phyloP scores from a whole-genome alignment of 2,888 invertebrate species.

The Scelioninae gen. 1 region DNA sequence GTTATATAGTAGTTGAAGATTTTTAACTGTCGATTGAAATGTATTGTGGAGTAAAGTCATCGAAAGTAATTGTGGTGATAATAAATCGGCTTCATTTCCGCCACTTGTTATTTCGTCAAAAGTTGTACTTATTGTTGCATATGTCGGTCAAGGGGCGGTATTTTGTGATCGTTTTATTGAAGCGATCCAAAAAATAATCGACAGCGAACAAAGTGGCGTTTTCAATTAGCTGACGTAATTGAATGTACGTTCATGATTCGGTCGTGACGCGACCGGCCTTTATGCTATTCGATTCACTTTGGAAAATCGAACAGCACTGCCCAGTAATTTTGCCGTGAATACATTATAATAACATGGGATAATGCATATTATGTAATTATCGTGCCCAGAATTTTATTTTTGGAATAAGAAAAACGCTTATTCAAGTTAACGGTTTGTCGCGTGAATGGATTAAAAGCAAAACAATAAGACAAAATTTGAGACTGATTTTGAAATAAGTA shows the following conservation, averaged over 20 bases:
- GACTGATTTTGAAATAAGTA: too few species aligned
- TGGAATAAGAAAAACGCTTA: neutral
- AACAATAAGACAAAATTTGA: too few species aligned
- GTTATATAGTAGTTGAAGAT: conserved; percentile 8
- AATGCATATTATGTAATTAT: conserved; percentile 45
- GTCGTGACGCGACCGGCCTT: conserved; percentile 54
- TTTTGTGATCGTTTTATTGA: conserved; percentile 18
- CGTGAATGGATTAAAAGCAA: too few species aligned
- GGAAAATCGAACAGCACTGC: conserved; percentile 36
- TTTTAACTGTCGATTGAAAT: neutral
- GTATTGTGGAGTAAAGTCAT: neutral
- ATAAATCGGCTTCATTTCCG: conserved; percentile 20
- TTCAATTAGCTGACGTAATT: conserved; percentile 60
- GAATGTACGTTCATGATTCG: conserved; percentile 55
- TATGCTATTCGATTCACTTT: conserved; percentile 50
- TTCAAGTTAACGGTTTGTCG: too few species aligned
- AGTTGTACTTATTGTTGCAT: conserved; percentile 30
- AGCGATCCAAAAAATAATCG: conserved; percentile 32
- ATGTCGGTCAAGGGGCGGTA: conserved; percentile 26
- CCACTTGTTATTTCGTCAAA: conserved; percentile 6
- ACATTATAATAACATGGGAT: conserved; percentile 36
- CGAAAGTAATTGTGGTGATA: conserved; percentile 17
- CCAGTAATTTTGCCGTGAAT: conserved; percentile 44
- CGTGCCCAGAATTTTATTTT: conserved; percentile 5
- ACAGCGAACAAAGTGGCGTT: conserved; percentile 49